Percentiles rank a stretch among this genome's conserved stretches.
These are phyloP conservation scores for Lytechinus pictus DNA, from an alignment of 35 echinoderm and acorn worm genomes.

Conservation along the genomic window DNA sequence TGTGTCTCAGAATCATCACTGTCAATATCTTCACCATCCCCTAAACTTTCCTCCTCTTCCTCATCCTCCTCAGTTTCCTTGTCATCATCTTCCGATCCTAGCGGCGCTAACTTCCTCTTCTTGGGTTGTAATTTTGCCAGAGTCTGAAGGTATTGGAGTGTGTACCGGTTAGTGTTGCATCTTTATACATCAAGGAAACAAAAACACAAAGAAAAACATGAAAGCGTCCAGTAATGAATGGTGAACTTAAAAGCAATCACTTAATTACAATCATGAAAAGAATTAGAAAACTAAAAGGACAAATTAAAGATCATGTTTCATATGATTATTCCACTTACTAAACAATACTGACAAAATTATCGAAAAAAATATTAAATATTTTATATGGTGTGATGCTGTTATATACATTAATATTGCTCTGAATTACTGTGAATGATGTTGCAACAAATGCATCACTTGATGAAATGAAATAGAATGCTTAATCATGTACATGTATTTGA, in stretches of 20 bases:
- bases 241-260: neutral
- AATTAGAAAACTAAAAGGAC: too few relatives aligned
- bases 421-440: too few relatives aligned
- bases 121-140: constrained; percentile 55
- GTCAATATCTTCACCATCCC: neutral
- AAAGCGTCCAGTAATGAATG: neutral
- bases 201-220: neutral
- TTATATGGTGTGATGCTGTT: too few relatives aligned
- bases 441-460: too few relatives aligned
- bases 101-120: constrained; percentile 43
- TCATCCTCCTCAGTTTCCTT: constrained; percentile 34
- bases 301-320: too few relatives aligned
- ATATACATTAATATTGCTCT: too few relatives aligned
- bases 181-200: constrained; percentile 48
- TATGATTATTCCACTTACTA: too few relatives aligned
- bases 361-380: too few relatives aligned
- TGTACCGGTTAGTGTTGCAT: constrained; percentile 83
- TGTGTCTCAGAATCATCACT: constrained; percentile 28
- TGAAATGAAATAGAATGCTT: too few relatives aligned
- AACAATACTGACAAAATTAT: too few relatives aligned
- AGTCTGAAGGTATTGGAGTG: constrained; percentile 68
- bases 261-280: too few relatives aligned
- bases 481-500: too few relatives aligned
- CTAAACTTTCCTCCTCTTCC: constrained; percentile 32
- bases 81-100: constrained; percentile 12